phyloP scores from a whole-genome alignment of 2,113 vertebrate species.

The Peromyscus californicus region DNA sequence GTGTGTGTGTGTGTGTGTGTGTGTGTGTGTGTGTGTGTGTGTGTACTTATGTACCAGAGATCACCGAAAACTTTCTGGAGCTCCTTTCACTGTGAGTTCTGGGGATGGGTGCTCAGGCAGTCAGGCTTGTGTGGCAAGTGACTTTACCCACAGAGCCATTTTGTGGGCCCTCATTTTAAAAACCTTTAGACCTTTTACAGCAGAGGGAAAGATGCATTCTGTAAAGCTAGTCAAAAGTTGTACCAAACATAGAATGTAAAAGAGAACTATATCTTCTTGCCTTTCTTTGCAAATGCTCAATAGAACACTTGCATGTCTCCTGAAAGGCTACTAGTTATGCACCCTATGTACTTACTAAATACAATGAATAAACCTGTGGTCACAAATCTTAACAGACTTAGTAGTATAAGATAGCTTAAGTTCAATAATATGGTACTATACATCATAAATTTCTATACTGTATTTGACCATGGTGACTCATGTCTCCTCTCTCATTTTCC shows the following conservation, averaged over 20 bases:
- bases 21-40: neutral
- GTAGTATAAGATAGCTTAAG: neutral
- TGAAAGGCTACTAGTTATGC: neutral
- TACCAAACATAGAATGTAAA: constrained; percentile 12
- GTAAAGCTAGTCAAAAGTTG: neutral
- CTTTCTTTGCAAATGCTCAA: neutral
- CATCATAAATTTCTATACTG: neutral
- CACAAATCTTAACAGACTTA: constrained; percentile 7
- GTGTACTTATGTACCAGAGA: neutral
- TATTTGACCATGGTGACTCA: neutral
- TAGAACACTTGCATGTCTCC: neutral
- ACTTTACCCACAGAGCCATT: neutral
- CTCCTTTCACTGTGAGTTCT: neutral
- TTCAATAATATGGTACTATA: neutral
- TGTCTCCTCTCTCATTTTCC: neutral
- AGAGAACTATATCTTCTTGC: neutral
- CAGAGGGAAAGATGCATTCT: neutral
- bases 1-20: neutral
- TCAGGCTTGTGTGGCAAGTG: neutral
- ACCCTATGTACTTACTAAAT: constrained; percentile 47
- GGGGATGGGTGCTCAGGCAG: neutral
- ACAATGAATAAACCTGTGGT: neutral
- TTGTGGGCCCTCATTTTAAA: neutral
- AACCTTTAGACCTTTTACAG: neutral
- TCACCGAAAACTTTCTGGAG: neutral